Evolutionary conservation across 2,797 vertebrate genomes (phyloP), one percentile per base, ranked within the genome.

Genomic region (Rhinella marina): DNA sequence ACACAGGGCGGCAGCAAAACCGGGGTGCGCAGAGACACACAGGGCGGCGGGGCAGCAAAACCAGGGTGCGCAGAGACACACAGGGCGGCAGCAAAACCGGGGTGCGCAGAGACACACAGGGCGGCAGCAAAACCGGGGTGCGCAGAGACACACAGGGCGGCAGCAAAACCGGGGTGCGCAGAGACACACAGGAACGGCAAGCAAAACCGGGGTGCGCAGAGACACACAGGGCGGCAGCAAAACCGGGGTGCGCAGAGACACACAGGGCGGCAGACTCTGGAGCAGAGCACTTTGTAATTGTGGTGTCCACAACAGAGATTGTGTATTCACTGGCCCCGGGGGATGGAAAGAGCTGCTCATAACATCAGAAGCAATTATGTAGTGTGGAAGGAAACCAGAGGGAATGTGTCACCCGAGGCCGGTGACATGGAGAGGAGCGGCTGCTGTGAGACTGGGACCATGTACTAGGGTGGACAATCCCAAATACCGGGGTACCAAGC

Each of bases 291-390:
- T 52, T 62, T 82, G 32, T 82, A 66, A n/a, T 19, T 56, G 54
- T 57, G 76, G 62, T 82, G 66, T 72, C 62, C 82, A 80, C 27
- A 73, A 61, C 82, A 66, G 27, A 66, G 27, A 23, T 72, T 70
- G 54, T 57, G 41, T 54, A 52, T 29, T 54, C 27, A 59, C 2
- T n/a, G 16, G 82, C 82, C 82, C n/a, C 17, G 12, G 82, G 82
- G 32, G 59, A 75, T 84, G 82, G 56, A 84, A 73, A 82, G 27
- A 32, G 25, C 66, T 0, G 82, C 66, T 84, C 68, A 84, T 23
- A 73, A 10, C 32, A 54, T 52, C 41, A 32, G n/a, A 50, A 62
- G 79, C 79, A 81, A 81, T 82, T 82, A 82, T 48, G 23, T 68
- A 25, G 62, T 72, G 48, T 56, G 68, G 68, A 59, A 75, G 82